A percentile compares a stretch with the other conserved stretches of the same genome.
Conservation (phyloP, 2,113 vertebrate genomes). For the Myotis davidii region DNA sequence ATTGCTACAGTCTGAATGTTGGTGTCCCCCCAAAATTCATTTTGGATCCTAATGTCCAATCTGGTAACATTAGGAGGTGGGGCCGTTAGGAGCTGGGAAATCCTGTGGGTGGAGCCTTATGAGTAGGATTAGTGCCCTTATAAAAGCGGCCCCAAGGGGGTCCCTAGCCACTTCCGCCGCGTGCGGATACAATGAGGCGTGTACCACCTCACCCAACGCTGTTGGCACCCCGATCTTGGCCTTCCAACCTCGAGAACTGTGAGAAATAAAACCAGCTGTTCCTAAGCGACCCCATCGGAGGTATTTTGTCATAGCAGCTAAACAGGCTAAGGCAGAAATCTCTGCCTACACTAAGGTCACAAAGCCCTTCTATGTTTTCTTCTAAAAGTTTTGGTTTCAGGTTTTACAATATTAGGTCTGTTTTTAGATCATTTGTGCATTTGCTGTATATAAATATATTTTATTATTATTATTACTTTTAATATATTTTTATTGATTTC, state of each 20-base stretch:
- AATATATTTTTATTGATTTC: too few relatives aligned
- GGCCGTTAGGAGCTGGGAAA: not conserved
- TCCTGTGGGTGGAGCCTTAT: not conserved
- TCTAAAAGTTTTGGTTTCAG: not conserved
- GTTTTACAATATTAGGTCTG: not conserved
- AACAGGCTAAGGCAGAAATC: not conserved
- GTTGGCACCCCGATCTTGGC: too few relatives aligned
- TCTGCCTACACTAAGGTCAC: not conserved
- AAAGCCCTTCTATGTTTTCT: not conserved
- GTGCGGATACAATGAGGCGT: not conserved
- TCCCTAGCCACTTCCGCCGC: too few relatives aligned
- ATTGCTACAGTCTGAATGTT: not conserved
- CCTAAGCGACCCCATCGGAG: too few relatives aligned
- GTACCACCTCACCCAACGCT: too few relatives aligned
- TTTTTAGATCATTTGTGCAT: not conserved
- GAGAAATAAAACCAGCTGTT: too few relatives aligned
- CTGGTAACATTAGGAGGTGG: not conserved
- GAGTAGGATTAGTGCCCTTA: not conserved
- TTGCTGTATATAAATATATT: not conserved
- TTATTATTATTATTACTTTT: too few relatives aligned
- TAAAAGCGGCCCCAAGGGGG: not conserved
- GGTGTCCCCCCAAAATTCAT: not conserved
- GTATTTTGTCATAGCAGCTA: not conserved
- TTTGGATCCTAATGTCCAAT: not conserved
- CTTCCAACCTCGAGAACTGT: too few relatives aligned